These are phyloP conservation scores for Diceros bicornis DNA, from an alignment of 2,797 vertebrate species.

Conservation along the genomic window DNA sequence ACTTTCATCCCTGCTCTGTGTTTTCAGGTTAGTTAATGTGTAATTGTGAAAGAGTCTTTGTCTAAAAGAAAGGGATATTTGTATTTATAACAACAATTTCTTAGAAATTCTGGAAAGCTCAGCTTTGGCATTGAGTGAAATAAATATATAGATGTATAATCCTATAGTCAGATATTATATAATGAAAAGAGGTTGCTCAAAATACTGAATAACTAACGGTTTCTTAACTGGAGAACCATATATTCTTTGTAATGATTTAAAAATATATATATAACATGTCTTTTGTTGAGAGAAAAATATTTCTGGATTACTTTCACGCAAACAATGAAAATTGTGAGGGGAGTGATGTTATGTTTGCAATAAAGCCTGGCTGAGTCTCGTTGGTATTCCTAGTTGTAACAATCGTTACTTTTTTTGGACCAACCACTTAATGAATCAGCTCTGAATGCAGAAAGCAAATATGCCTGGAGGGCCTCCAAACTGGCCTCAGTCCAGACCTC, in stretches of 20 bases:
- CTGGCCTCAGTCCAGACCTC: neutral
- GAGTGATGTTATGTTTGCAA: neutral
- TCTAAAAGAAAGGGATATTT: neutral
- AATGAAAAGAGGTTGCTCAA: neutral
- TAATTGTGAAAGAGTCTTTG: neutral
- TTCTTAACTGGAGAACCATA: neutral
- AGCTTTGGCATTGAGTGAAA: constrained; percentile 45
- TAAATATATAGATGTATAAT: neutral
- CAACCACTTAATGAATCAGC: neutral
- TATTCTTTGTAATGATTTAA: constrained; percentile 4
- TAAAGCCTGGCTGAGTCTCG: neutral
- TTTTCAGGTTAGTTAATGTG: constrained; percentile 2
- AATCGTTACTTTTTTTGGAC: constrained; percentile 10
- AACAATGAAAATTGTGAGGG: neutral
- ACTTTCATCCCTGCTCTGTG: neutral
- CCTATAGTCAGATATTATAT: neutral
- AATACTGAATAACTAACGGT: neutral
- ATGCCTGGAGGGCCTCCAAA: neutral
- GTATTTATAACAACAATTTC: neutral
- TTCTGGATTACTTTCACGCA: constrained; percentile 19
- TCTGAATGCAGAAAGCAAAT: neutral
- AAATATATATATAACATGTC: neutral
- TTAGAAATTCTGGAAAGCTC: constrained; percentile 24
- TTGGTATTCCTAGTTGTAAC: neutral
- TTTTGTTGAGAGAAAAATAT: constrained; percentile 41